Evolutionary conservation across 2,113 vertebrate species (phyloP).

Genomic region (Euleptes europaea): DNA sequence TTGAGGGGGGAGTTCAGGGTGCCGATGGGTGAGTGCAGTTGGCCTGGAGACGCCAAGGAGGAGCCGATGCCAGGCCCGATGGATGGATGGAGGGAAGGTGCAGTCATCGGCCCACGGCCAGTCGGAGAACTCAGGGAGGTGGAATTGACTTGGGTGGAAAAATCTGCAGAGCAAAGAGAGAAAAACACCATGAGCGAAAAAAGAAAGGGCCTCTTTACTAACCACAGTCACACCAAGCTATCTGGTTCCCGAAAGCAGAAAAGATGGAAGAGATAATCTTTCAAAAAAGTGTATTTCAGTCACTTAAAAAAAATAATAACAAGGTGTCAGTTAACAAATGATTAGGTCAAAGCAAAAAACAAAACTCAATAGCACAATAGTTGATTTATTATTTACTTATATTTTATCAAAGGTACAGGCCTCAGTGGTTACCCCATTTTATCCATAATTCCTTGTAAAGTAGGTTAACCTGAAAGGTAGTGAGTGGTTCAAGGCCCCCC

Average conservation of each 20-base stretch:
- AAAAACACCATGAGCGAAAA: background rate
- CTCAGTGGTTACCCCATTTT: too few species aligned
- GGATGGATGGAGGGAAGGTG: slow-evolving; percentile 83
- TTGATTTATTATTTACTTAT: too few species aligned
- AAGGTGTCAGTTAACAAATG: too few species aligned
- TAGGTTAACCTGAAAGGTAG: too few species aligned
- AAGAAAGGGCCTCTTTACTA: background rate
- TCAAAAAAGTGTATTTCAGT: background rate
- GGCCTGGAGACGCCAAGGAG: slow-evolving; percentile 84
- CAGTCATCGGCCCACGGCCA: slow-evolving; percentile 88
- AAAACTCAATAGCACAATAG: too few species aligned
- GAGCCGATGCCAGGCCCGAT: slow-evolving; percentile 81
- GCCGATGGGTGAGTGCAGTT: slow-evolving; percentile 95
- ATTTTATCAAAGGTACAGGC: too few species aligned
- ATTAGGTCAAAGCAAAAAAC: too few species aligned
- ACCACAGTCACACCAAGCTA: too few species aligned
- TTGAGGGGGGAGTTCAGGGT: slow-evolving; percentile 92
- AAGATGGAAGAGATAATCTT: background rate
- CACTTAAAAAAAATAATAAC: too few species aligned
- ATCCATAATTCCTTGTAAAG: too few species aligned
- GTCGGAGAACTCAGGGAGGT: slow-evolving; percentile 87
- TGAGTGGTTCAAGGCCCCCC: too few species aligned
- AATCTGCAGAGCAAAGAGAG: slow-evolving; percentile 79
- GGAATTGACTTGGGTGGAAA: slow-evolving; percentile 86
- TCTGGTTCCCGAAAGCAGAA: too few species aligned